Evolutionary conservation across 2,113 vertebrate genomes (phyloP), one percentile per base, ranked within the genome.

Genomic region (Smithornis capensis): DNA sequence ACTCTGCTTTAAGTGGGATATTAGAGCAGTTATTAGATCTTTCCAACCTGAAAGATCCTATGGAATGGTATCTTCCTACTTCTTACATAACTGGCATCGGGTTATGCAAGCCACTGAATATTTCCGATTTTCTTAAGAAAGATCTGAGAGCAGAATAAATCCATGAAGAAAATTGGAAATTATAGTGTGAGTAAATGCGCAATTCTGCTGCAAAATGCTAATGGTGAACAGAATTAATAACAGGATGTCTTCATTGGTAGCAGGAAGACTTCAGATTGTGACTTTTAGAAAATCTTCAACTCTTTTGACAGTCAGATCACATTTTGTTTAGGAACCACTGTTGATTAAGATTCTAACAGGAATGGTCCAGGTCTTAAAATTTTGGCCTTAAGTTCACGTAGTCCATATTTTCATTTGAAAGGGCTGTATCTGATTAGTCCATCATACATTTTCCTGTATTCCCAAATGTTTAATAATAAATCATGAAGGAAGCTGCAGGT

Each of bases 401-500:
- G 31, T 49, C n/a, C 19, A 11, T 65, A 52, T 69, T 81, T 93
- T 88, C 3, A 37, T 62, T 79, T 75, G 75, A 53, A 94, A 83
- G 28, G 21, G 4, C 14, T 89, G 13, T 73, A 73, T 71, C 49
- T 60, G 63, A 64, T 83, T 56, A 91, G 44, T 33, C 7, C 12
- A 50, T 87, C 18, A 31, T 49, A 29, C 6, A n/a, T 79, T 90
- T 75, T 76, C 13, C 53, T 67, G 17, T 65, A 22, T 93, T 95
- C 38, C 96, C 85, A 92, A 89, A 87, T 91, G 92, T 96, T 97
- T 90, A 97, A 94, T 96, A 96, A 96, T 95, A 95, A 96, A 93
- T 94, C 68, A 95, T 50, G 45, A 77, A 95, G 28, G 83, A 96
- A 95, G 44, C 83, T 91, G 91, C 69, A 82, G 84, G 40, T 84